Percentiles rank a stretch among this genome's conserved stretches.
These are phyloP conservation scores for Urocynchramus pylzowi DNA, from an alignment of 2,113 vertebrate species.

Conservation along the genomic window DNA sequence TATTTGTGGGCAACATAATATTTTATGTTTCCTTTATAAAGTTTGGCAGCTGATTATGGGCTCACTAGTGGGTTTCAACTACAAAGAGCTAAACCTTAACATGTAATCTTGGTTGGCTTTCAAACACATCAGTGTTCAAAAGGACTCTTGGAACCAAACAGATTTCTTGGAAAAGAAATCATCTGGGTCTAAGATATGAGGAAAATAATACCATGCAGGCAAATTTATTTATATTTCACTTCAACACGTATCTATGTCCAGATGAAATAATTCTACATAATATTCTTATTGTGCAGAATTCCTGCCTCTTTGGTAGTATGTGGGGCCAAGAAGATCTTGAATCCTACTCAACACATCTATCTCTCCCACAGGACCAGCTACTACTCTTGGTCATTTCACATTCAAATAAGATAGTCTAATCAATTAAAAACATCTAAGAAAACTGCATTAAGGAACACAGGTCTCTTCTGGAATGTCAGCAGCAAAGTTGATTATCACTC, in stretches of 20 bases:
- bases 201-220: neutral
- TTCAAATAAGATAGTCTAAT: neutral
- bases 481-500: neutral
- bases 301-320: neutral
- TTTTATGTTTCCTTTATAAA: slow-evolving; percentile 59
- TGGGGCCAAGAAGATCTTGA: neutral
- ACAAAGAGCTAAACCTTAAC: slow-evolving; percentile 29
- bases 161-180: neutral
- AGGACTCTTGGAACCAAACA: neutral
- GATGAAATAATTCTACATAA: neutral
- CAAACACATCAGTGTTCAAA: neutral
- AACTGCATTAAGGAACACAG: neutral
- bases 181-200: neutral
- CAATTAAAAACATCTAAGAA: neutral
- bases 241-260: neutral
- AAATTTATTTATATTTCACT: neutral
- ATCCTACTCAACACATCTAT: too few relatives aligned
- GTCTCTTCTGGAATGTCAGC: neutral
- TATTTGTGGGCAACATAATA: slow-evolving; percentile 53
- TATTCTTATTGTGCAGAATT: neutral
- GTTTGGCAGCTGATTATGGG: slow-evolving; percentile 28
- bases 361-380: neutral
- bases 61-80: slow-evolving; percentile 27
- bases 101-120: slow-evolving; percentile 21
- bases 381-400: neutral